Conservation (phyloP, 2,888 invertebrate species). For the Vannuccia rotundouncinata region DNA sequence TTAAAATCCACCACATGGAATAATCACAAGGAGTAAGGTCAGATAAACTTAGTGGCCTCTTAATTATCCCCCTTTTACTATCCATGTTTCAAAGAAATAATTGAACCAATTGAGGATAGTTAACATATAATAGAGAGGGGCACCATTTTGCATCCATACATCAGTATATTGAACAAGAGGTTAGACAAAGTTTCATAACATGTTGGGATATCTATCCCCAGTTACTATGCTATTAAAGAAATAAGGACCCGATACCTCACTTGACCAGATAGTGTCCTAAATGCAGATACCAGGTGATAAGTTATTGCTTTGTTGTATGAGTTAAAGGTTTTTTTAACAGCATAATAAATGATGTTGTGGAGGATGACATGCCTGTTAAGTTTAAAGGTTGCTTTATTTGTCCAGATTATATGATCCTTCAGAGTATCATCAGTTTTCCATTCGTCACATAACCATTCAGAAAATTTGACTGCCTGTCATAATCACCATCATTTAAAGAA, state of each 20-base stretch:
- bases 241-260: background rate
- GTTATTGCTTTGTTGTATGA: slow-evolving; percentile 3
- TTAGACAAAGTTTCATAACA: slow-evolving; percentile 2
- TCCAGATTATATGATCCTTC: slow-evolving; percentile 17
- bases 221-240: background rate
- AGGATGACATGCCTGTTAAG: background rate
- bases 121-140: background rate
- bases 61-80: background rate
- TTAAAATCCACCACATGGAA: background rate
- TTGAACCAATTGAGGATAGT: background rate
- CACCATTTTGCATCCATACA: slow-evolving; percentile 9
- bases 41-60: background rate
- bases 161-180: background rate
- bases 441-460: background rate
- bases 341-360: background rate
- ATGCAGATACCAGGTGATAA: slow-evolving; percentile 9
- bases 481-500: no score
- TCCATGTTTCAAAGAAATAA: slow-evolving; percentile 6
- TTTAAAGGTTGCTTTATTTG: slow-evolving; percentile 11
- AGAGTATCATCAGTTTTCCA: slow-evolving; percentile 15
- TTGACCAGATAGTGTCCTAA: background rate
- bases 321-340: background rate
- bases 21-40: slow-evolving; percentile 8
- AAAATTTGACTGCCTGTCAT: no score
- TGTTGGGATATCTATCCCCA: background rate